phyloP scores from a whole-genome alignment of 2,888 invertebrate species.

The Chrysolina americana region DNA sequence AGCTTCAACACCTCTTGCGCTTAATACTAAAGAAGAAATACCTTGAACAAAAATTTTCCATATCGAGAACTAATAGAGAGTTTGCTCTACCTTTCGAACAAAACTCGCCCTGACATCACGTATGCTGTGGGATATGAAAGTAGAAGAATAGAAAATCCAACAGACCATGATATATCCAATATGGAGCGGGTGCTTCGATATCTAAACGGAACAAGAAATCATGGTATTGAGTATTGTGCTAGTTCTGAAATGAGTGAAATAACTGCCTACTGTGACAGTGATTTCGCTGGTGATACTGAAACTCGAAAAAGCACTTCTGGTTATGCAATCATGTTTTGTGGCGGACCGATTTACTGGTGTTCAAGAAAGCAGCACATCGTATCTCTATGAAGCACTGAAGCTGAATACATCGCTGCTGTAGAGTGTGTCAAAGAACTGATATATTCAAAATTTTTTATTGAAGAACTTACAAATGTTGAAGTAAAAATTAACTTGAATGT shows the following conservation, averaged over 20 bases:
- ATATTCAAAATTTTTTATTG: constrained; percentile 39
- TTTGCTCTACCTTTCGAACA: neutral
- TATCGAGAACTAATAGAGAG: neutral
- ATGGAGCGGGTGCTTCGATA: neutral
- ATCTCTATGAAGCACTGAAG: constrained; percentile 55
- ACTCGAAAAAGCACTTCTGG: constrained; percentile 50
- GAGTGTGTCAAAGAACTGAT: constrained; percentile 48
- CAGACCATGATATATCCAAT: neutral
- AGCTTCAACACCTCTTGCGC: too few species aligned
- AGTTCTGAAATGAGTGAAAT: neutral
- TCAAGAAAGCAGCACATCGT: constrained; percentile 54
- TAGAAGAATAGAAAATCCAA: neutral
- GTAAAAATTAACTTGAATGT: constrained; percentile 6
- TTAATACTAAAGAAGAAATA: too few species aligned
- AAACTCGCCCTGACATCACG: constrained; percentile 3
- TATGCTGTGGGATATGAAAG: neutral
- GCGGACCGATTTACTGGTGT: constrained; percentile 55
- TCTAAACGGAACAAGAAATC: neutral
- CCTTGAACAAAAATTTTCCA: neutral
- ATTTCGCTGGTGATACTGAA: constrained; percentile 37
- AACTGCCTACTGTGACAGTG: constrained; percentile 43
- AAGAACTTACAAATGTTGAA: constrained; percentile 17
- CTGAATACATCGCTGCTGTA: constrained; percentile 52
- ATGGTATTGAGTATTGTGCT: neutral
- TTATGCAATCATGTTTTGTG: constrained; percentile 44